Conservation (phyloP, 1,140 invertebrate genomes). For the Goniozus legneri region DNA sequence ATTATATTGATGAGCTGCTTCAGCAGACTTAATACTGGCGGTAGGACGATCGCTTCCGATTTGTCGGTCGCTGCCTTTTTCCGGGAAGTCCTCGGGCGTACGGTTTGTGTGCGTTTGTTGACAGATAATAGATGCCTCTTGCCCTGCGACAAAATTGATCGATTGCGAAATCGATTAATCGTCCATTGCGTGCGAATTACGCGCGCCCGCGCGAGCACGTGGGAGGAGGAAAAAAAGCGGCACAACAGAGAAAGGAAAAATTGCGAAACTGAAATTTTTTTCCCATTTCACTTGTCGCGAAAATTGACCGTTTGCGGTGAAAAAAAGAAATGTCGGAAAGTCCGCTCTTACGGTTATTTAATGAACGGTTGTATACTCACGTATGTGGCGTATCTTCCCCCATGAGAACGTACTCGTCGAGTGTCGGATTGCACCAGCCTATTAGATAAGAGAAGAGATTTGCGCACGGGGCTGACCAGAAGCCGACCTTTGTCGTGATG, state of each 20-base stretch:
- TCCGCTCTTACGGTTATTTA: no score
- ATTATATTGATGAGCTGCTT: slow-evolving; percentile 53
- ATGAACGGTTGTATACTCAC: slow-evolving; percentile 55
- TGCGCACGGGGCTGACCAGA: slow-evolving; percentile 78
- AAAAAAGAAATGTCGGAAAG: no score
- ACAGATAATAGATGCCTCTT: slow-evolving; percentile 78
- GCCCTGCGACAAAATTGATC: no score
- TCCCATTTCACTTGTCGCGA: no score
- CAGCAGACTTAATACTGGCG: slow-evolving; percentile 52
- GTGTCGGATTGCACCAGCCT: slow-evolving; percentile 74
- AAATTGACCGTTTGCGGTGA: no score
- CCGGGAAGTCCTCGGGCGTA: slow-evolving; percentile 78
- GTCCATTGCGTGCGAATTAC: slow-evolving; percentile 6
- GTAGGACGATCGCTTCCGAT: slow-evolving; percentile 51
- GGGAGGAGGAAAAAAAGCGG: background rate
- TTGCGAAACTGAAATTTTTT: no score
- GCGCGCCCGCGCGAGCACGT: slow-evolving; percentile 5
- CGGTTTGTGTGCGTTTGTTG: slow-evolving; percentile 78
- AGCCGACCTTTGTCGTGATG: slow-evolving; percentile 71
- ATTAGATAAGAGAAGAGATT: slow-evolving; percentile 76
- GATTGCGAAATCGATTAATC: no score
- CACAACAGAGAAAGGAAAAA: no score
- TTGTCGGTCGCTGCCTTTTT: slow-evolving; percentile 54
- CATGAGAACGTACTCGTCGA: slow-evolving; percentile 76
- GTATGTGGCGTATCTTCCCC: slow-evolving; percentile 73